A percentile compares a stretch with the other conserved stretches of the same genome.
phyloP scores from a whole-genome alignment of 2,113 vertebrate species.

The Limanda limanda region DNA sequence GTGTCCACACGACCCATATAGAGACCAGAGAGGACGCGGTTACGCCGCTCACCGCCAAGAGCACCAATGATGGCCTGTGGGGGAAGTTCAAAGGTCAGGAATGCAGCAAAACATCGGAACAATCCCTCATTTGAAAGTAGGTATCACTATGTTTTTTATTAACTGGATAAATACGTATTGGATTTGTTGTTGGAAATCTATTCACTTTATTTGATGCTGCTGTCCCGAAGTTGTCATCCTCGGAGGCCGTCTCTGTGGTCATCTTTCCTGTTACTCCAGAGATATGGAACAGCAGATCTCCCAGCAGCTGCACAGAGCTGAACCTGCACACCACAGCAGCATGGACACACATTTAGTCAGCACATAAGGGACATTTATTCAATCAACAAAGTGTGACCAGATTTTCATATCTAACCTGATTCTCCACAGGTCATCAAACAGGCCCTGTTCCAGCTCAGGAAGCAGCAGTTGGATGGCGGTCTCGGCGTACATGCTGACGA shows the following conservation, averaged over 20 bases:
- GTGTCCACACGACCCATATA: constrained; percentile 99
- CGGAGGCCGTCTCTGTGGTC: constrained; percentile 98
- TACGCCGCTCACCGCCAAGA: constrained; percentile 92
- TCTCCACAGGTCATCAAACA: constrained; percentile 98
- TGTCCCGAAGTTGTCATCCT: constrained; percentile 99
- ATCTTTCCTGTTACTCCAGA: constrained; percentile 99
- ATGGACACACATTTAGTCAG: not conserved
- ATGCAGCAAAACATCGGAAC: not conserved
- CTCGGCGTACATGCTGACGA: constrained; percentile 98
- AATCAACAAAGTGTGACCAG: not conserved
- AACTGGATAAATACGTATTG: not conserved
- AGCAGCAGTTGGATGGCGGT: constrained; percentile 93
- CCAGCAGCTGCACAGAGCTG: constrained; percentile 98
- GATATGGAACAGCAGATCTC: constrained; percentile 97
- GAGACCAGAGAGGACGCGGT: constrained; percentile 95
- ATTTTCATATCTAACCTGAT: constrained; percentile 85
- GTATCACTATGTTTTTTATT: not conserved
- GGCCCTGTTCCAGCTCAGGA: constrained; percentile 97
- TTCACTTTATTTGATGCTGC: constrained; percentile 94
- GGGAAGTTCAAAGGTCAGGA: not conserved
- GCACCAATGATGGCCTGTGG: constrained; percentile 93
- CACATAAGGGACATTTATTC: not conserved
- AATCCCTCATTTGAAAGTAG: not conserved
- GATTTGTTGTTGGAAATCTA: not conserved
- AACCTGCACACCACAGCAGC: constrained; percentile 82